These are phyloP conservation scores for Nebria ingens DNA, from an alignment of 1,140 invertebrate species.

Conservation along the genomic window DNA sequence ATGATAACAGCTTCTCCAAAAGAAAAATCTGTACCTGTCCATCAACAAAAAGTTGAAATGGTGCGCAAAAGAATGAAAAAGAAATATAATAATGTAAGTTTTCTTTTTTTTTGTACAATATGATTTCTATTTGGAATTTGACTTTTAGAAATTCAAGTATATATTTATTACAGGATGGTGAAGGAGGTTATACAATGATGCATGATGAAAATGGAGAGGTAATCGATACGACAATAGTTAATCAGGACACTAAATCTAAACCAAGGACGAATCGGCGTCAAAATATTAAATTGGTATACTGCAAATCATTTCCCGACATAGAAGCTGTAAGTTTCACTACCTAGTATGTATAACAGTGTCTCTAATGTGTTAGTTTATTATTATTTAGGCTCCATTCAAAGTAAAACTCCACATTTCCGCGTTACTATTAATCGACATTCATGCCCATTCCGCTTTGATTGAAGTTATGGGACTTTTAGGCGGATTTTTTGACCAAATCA, in stretches of 20 bases:
- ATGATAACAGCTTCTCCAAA: slow-evolving; percentile 18
- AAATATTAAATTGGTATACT: slow-evolving; percentile 39
- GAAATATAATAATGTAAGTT: slow-evolving; percentile 29
- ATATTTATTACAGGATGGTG: slow-evolving; percentile 35
- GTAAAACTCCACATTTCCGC: slow-evolving; percentile 46
- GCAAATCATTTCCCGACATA: slow-evolving; percentile 40
- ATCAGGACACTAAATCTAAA: slow-evolving; percentile 30
- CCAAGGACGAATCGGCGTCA: slow-evolving; percentile 27
- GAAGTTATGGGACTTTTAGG: slow-evolving; percentile 67
- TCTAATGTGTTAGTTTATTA: slow-evolving; percentile 1
- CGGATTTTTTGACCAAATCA: slow-evolving; percentile 35
- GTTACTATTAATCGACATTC: slow-evolving; percentile 54
- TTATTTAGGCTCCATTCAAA: slow-evolving; percentile 47
- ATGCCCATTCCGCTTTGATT: slow-evolving; percentile 51
- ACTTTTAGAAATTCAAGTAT: not conserved
- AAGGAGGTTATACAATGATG: slow-evolving; percentile 51
- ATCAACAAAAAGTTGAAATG: slow-evolving; percentile 13
- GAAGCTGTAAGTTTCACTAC: slow-evolving; percentile 33
- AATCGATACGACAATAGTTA: slow-evolving; percentile 33
- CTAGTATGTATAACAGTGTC: not conserved
- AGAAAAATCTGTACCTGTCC: slow-evolving; percentile 2
- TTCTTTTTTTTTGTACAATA: no score
- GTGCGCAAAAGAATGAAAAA: slow-evolving; percentile 22
- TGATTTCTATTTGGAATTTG: no score
- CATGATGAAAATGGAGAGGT: slow-evolving; percentile 46